Conservation (phyloP, 2,888 invertebrate species). For the Dendrolimus houi region DNA sequence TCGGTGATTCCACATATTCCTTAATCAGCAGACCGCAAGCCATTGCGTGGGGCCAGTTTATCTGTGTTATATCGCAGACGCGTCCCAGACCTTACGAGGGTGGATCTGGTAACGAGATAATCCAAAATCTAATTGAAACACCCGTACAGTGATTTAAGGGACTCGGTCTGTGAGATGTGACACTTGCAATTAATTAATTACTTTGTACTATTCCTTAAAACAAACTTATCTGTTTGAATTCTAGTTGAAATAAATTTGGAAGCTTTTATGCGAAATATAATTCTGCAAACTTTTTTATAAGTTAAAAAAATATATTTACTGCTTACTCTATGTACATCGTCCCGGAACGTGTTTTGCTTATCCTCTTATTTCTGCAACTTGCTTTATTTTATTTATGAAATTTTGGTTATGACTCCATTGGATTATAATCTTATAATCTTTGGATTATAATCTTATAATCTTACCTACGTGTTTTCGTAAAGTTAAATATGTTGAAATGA, state of each 20-base stretch:
- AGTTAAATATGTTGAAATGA: too few species aligned
- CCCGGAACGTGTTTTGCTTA: too few species aligned
- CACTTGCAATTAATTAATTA: not conserved
- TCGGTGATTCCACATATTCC: constrained; percentile 2
- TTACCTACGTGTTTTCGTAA: too few species aligned
- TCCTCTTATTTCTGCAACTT: too few species aligned
- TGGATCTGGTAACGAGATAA: constrained; percentile 22
- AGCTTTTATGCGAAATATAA: not conserved
- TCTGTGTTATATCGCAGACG: constrained; percentile 40
- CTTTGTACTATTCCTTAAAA: not conserved
- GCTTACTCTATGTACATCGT: too few species aligned
- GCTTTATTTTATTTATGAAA: too few species aligned
- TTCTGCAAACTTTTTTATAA: not conserved
- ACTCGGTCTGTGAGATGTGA: not conserved
- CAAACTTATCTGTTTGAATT: not conserved
- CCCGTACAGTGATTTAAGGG: constrained; percentile 8
- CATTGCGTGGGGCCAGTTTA: constrained; percentile 14
- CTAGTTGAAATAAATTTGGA: not conserved
- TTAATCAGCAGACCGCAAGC: constrained; percentile 4
- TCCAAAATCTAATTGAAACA: constrained; percentile 45
- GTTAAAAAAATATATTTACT: too few species aligned
- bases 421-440: too few species aligned
- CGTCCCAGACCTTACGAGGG: constrained; percentile 10
- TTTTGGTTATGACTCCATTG: too few species aligned
- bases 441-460: too few species aligned